Conservation (phyloP, 2,888 invertebrate species). For the Cerceris ruficornis region DNA sequence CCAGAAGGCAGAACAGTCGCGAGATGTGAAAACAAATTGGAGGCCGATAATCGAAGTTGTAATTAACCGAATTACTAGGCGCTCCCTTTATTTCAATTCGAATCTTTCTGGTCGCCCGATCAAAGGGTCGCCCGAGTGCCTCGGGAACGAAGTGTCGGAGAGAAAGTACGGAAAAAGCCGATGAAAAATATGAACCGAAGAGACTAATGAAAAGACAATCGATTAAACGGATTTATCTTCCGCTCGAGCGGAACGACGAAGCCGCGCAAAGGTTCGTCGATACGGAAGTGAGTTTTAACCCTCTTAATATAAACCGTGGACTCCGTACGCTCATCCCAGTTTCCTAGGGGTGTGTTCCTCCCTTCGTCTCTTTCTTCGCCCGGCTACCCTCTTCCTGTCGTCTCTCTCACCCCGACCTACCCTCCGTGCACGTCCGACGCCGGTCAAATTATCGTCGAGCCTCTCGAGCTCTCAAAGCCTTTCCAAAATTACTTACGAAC, state of each 20-base stretch:
- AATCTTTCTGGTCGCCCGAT: slow-evolving; percentile 31
- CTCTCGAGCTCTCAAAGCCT: slow-evolving; percentile 45
- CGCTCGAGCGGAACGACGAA: too few relatives aligned
- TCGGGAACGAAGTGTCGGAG: not conserved
- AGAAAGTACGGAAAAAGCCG: not conserved
- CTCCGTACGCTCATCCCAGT: not conserved
- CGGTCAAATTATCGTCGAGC: slow-evolving; percentile 42
- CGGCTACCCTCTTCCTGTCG: slow-evolving; percentile 11
- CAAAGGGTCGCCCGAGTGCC: not conserved
- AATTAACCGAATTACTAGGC: slow-evolving; percentile 30
- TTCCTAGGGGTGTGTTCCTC: not conserved
- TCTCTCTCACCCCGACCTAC: slow-evolving; percentile 34
- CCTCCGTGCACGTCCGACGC: slow-evolving; percentile 29
- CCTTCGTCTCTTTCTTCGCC: not conserved
- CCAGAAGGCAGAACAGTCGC: not conserved
- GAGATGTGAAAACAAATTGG: not conserved
- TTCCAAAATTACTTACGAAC: slow-evolving; percentile 59
- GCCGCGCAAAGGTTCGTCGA: not conserved
- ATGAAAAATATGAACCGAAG: not conserved
- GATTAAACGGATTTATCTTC: too few relatives aligned
- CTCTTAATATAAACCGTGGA: not conserved
- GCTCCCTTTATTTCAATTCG: slow-evolving; percentile 15
- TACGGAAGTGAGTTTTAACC: not conserved
- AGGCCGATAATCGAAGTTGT: slow-evolving; percentile 22
- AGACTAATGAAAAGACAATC: too few relatives aligned